Evolutionary conservation across 2,797 vertebrate genomes (phyloP).

Genomic region (Buceros bicornis): DNA sequence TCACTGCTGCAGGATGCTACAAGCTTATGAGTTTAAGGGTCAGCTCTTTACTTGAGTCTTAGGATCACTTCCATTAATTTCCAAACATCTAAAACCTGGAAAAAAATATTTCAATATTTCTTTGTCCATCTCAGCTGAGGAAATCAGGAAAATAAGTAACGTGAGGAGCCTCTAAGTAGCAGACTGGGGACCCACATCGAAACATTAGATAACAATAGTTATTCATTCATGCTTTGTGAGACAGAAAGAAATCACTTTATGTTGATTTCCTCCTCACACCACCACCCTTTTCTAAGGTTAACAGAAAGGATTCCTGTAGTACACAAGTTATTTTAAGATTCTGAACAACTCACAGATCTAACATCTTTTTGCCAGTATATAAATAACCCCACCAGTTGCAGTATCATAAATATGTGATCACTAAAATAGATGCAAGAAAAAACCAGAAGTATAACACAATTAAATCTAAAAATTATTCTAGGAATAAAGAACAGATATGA

Average conservation of each 20-base stretch:
- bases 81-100: background rate
- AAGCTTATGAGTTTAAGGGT: background rate
- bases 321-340: constrained; percentile 62
- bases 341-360: constrained; percentile 51
- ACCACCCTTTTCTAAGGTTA: constrained; percentile 32
- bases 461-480: constrained; percentile 46
- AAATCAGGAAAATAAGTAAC: background rate
- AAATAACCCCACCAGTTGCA: constrained; percentile 66
- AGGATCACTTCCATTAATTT: background rate
- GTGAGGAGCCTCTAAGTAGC: background rate
- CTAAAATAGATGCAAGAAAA: constrained; percentile 57
- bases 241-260: constrained; percentile 13
- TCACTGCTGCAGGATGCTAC: constrained; percentile 36
- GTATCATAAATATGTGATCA: constrained; percentile 38
- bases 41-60: background rate
- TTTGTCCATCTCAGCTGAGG: background rate
- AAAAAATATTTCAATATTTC: background rate
- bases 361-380: constrained; percentile 48
- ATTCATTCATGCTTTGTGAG: background rate
- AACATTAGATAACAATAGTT: background rate
- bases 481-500: constrained; percentile 12
- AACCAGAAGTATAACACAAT: constrained; percentile 23
- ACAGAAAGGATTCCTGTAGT: constrained; percentile 50
- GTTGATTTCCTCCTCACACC: background rate
- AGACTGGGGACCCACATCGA: background rate